phyloP scores from a whole-genome alignment of 2,797 vertebrate species.

The Myotis planiceps region DNA sequence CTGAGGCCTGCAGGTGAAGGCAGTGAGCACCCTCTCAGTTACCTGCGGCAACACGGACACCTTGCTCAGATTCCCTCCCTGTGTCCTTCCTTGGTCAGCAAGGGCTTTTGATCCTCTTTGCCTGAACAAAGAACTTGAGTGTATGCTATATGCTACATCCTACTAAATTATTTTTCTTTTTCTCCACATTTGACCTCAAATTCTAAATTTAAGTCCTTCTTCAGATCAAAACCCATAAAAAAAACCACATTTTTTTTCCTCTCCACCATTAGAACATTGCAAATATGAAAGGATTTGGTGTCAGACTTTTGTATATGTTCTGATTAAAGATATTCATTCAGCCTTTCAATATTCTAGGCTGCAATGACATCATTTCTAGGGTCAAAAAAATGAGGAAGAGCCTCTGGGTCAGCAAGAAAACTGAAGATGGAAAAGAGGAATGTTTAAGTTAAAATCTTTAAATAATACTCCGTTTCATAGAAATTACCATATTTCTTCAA shows the following conservation, averaged over 20 bases:
- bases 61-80: background rate
- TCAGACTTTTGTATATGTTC: background rate
- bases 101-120: background rate
- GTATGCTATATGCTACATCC: background rate
- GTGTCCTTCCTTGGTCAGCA: background rate
- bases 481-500: background rate
- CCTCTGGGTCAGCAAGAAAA: background rate
- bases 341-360: background rate
- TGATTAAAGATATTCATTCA: background rate
- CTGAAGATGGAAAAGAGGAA: background rate
- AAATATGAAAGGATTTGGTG: background rate
- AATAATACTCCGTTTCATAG: background rate
- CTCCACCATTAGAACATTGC: background rate
- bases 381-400: background rate
- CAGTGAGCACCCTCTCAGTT: background rate
- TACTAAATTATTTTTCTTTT: background rate
- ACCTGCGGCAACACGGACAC: background rate
- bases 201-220: background rate
- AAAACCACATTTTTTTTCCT: background rate
- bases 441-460: background rate
- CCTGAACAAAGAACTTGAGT: background rate
- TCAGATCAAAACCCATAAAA: background rate
- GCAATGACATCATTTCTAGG: background rate
- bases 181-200: background rate
- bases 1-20: background rate